Evolutionary conservation across 2,797 vertebrate species (phyloP).

Genomic region (Mormyrus proboscirostris): DNA sequence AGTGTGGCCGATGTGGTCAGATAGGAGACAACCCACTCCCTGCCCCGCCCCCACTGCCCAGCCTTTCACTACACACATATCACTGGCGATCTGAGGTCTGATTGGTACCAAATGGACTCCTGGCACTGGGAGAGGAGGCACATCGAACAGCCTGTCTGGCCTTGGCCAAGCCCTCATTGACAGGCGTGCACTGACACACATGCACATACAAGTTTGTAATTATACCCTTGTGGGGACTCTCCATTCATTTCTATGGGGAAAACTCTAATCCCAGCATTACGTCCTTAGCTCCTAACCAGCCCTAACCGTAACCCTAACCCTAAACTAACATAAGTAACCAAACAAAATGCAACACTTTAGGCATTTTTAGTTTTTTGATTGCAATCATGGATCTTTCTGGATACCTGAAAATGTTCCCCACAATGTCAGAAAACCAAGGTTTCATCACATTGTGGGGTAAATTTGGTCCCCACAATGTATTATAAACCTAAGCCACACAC

Average conservation of each 20-base stretch:
- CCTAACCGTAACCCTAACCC: not conserved
- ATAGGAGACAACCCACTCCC: not conserved
- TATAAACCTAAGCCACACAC: constrained; percentile 11
- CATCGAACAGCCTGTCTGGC: constrained; percentile 31
- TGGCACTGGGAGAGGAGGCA: constrained; percentile 50
- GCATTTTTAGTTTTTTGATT: not conserved
- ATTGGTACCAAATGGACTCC: constrained; percentile 51
- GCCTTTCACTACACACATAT: not conserved
- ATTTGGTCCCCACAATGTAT: not conserved
- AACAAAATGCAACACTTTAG: not conserved
- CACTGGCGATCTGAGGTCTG: constrained; percentile 26
- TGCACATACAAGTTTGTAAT: not conserved
- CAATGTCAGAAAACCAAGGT: not conserved
- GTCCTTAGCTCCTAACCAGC: not conserved
- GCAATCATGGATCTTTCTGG: not conserved
- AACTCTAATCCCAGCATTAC: not conserved
- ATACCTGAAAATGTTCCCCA: not conserved
- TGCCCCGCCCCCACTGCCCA: not conserved
- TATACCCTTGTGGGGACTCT: not conserved
- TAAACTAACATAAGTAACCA: not conserved
- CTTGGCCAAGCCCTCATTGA: constrained; percentile 21
- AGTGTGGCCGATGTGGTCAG: not conserved
- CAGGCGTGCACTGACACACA: not conserved
- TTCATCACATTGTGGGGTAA: constrained; percentile 18
- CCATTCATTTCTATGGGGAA: not conserved